Evolutionary conservation across 2,797 vertebrate genomes (phyloP), one percentile per base, ranked within the genome.

Genomic region (Xenops minutus): DNA sequence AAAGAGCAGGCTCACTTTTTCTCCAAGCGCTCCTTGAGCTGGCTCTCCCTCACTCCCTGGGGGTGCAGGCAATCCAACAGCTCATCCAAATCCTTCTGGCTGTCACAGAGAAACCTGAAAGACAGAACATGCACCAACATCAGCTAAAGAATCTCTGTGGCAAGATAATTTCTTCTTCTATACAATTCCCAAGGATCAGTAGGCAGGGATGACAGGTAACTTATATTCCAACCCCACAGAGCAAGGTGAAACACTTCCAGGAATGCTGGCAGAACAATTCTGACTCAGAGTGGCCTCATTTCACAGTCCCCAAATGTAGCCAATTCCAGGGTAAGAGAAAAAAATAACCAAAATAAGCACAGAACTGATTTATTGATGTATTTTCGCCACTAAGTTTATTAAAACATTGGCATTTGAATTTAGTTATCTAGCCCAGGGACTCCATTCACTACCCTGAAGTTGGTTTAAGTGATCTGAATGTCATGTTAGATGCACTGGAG

Each of bases 21-120:
- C 96, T 99, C 98, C 77, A 99, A 97, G 36, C 98, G 98, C 20
- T 98, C 97, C 97, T 98, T 99, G 39, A 99, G 98, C 85, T 98
- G 98, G 84, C 99, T 99, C 96, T 99, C 99, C 95, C 99, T 97
- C 49, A 98, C 98, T 61, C 99, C 99, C 94, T 99, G 99, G 62
- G 98, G 95, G 92, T 99, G 99, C 95, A 99, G 98, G 93, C 97
- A 98, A 66, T 98, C 98, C 79, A 99, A 84, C 41, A 99, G 98
- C 82, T 99, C 99, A 77, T 99, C 99, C 81, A 99, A 96, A 37
- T 99, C 99, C 85, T 98, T 98, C 56, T 98, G 95, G 80, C 79
- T 98, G 95, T 99, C 99, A 85, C 99, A 99, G 34, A 99, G 95
- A 88, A 99, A 99, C 99, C 99, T 99, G 96, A 6, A 88, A 71